Evolutionary conservation across 2,888 invertebrate genomes (phyloP).

Genomic region (Ditula angustiorana): DNA sequence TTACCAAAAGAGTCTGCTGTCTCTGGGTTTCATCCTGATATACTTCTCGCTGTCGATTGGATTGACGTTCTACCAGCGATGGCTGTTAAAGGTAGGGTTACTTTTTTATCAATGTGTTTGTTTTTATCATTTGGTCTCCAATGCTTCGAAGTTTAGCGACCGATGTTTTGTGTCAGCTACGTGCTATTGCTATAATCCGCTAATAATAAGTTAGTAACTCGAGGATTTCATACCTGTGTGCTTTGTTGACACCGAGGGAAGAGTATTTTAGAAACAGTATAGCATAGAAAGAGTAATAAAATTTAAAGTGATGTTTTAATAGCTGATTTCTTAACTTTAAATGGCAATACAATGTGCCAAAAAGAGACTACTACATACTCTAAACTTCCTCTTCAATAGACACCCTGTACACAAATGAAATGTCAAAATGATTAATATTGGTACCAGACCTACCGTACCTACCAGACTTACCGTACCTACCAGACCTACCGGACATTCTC

Average conservation of each 20-base stretch:
- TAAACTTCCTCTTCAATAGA: no score
- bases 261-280: no score
- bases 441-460: no score
- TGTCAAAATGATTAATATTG: no score
- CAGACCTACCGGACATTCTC: no score
- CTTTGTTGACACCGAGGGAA: not conserved
- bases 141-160: not conserved
- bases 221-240: not conserved
- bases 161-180: not conserved
- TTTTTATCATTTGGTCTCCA: conserved; percentile 15
- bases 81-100: conserved; percentile 91
- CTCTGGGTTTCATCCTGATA: conserved; percentile 87
- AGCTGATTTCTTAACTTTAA: no score
- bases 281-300: no score
- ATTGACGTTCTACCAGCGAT: conserved; percentile 98
- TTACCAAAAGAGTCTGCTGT: conserved; percentile 72
- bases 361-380: no score
- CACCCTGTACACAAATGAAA: no score
- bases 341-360: no score
- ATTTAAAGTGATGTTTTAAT: no score
- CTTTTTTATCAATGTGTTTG: conserved; percentile 36
- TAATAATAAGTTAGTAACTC: not conserved
- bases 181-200: not conserved
- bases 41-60: conserved; percentile 97
- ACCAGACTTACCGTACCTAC: no score